phyloP scores from a whole-genome alignment of 1,140 invertebrate species.

The Drosophila nannoptera region DNA sequence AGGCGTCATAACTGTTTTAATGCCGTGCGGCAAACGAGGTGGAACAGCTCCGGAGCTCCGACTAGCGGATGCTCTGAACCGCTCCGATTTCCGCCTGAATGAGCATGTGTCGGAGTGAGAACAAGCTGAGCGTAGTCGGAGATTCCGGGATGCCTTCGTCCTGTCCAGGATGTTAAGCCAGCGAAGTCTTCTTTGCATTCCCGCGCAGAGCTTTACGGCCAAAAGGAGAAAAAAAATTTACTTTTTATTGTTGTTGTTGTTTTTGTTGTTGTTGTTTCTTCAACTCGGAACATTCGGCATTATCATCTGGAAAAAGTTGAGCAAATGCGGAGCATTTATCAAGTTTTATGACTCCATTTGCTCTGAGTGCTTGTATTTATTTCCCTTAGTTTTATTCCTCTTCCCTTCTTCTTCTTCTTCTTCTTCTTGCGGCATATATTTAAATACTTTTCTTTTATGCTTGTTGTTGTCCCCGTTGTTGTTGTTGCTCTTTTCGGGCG shows the following conservation, averaged over 20 bases:
- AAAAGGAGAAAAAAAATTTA: conserved; percentile 49
- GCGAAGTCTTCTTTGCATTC: too few species aligned
- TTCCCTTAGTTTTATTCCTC: too few species aligned
- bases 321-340: conserved; percentile 63
- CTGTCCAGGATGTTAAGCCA: too few species aligned
- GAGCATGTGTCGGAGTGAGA: too few species aligned
- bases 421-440: background rate
- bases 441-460: background rate
- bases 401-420: too few species aligned
- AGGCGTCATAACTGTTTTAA: conserved; percentile 70
- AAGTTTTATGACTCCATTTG: conserved; percentile 69
- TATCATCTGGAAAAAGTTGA: conserved; percentile 49
- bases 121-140: too few species aligned
- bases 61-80: too few species aligned
- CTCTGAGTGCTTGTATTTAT: conserved; percentile 24
- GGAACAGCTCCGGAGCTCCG: background rate
- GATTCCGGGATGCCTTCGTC: too few species aligned
- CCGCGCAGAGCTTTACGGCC: too few species aligned
- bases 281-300: conserved; percentile 28
- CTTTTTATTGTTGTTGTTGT: conserved; percentile 55
- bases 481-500: conserved; percentile 12
- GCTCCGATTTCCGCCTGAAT: too few species aligned
- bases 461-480: background rate
- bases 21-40: conserved; percentile 45
- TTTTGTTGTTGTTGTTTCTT: too few species aligned